phyloP scores from a whole-genome alignment of 2,113 vertebrate genomes.

The Indri indri region DNA sequence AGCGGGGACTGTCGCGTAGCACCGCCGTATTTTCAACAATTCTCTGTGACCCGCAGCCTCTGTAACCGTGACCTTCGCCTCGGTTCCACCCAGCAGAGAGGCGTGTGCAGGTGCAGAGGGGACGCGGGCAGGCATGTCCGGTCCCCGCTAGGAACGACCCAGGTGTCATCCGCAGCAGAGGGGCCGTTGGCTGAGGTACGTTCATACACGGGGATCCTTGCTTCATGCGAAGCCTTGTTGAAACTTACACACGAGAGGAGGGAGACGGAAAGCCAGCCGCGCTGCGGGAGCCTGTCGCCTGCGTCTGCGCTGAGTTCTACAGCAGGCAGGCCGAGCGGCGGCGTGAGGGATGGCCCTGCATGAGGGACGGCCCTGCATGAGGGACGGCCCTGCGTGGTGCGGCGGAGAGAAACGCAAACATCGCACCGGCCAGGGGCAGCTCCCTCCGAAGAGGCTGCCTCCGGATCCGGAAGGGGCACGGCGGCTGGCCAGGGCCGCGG shows the following conservation, averaged over 20 bases:
- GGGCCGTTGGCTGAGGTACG: accelerated
- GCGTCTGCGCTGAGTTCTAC: no score
- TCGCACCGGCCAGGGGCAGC: accelerated
- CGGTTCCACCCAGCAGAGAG: neutral
- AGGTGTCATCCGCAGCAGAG: accelerated
- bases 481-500: accelerated
- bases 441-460: neutral
- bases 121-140: accelerated
- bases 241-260: neutral
- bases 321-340: no score
- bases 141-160: neutral
- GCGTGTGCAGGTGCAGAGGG: neutral
- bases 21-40: accelerated
- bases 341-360: neutral
- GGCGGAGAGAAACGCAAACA: no score
- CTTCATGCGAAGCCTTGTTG: neutral
- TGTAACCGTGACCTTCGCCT: neutral
- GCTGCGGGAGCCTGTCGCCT: accelerated
- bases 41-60: no score
- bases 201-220: accelerated
- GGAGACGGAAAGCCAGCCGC: no score
- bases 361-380: neutral
- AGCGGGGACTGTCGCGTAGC: no score
- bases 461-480: accelerated
- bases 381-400: no score